A percentile compares a stretch with the other conserved stretches of the same genome.
Evolutionary conservation across 2,113 vertebrate species (phyloP).

Genomic region (Hymenochirus boettgeri): DNA sequence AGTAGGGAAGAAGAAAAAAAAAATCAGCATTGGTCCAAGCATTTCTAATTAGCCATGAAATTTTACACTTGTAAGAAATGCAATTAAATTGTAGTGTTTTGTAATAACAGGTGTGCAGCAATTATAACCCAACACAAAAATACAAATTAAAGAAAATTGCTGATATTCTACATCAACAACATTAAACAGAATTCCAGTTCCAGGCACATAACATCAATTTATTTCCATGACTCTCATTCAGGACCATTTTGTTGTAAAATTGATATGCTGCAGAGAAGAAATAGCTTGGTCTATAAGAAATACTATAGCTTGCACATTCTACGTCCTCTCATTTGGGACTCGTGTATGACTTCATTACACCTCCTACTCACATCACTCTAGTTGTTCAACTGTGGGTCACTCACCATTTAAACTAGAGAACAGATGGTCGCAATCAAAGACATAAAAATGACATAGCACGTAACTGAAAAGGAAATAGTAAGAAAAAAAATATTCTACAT

Average conservation of each 20-base stretch:
- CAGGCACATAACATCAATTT: background rate
- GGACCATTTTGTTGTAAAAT: conserved; percentile 22
- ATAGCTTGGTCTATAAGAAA: conserved; percentile 14
- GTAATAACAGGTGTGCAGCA: background rate
- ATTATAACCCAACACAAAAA: background rate
- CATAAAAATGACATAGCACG: conserved; percentile 2
- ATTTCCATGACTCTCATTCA: background rate
- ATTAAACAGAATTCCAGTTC: background rate
- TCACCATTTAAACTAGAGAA: conserved; percentile 25
- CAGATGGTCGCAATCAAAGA: conserved; percentile 26
- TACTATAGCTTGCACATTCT: conserved; percentile 3
- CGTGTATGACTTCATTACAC: conserved; percentile 22
- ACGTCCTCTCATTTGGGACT: conserved; percentile 23
- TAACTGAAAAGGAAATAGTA: background rate
- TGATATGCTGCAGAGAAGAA: conserved; percentile 14
- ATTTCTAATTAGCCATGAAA: background rate
- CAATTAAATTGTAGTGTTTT: conserved; percentile 1
- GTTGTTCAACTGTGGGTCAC: conserved; percentile 21
- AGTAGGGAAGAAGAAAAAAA: background rate
- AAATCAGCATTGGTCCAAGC: background rate
- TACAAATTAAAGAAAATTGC: background rate
- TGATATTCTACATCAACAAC: background rate
- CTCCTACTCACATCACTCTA: conserved; percentile 16
- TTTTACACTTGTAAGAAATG: background rate
- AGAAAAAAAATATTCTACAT: background rate